Evolutionary conservation across 2,113 vertebrate genomes (phyloP), one percentile per base, ranked within the genome.

Genomic region (Elephantulus edwardii): DNA sequence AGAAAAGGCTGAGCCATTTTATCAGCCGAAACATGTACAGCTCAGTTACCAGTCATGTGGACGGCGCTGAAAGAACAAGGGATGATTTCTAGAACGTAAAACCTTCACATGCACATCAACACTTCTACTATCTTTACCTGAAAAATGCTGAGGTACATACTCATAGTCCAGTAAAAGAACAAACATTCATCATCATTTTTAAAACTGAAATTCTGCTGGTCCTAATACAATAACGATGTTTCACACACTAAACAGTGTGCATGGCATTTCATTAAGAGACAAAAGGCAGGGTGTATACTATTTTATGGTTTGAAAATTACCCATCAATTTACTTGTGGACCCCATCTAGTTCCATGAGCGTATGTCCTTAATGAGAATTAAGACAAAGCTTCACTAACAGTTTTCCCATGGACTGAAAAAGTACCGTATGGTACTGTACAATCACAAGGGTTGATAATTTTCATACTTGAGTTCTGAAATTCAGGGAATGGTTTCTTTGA

Each of bases 101-200:
- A 19, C 33, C 2, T n/a, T 84, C 52, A 74, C 8, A 62, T 38
- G 71, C 35, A 83, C 84, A 74, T 66, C n/a, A 70, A 1, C 42
- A 88, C 83, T 77, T 60, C 38, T 52, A 85, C 52, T 91, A 77
- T 90, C 38, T 93, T 82, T 78, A 85, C 40, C 40, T 74, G 44
- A 82, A 95, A n/a, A 91, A 89, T 20, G 75, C 52, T 46, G 58
- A 82, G 68, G 56, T 86, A 20, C 78, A 80, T 87, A n/a, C n/a
- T n/a, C n/a, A 90, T 42, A 79, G 66, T 81, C 14, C 38, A 85
- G 30, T 35, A 42, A 66, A 81, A 64, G 71, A 82, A 54, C 83
- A 60, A 92, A 91, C 16, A 46, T 30, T 54, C 48, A 40, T n/a
- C 48, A 40, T n/a, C 75, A 52, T 42, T 70, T 35, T 56, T 40